Evolutionary conservation across 2,888 invertebrate species (phyloP).

Genomic region (Asteroscopus sphinx): DNA sequence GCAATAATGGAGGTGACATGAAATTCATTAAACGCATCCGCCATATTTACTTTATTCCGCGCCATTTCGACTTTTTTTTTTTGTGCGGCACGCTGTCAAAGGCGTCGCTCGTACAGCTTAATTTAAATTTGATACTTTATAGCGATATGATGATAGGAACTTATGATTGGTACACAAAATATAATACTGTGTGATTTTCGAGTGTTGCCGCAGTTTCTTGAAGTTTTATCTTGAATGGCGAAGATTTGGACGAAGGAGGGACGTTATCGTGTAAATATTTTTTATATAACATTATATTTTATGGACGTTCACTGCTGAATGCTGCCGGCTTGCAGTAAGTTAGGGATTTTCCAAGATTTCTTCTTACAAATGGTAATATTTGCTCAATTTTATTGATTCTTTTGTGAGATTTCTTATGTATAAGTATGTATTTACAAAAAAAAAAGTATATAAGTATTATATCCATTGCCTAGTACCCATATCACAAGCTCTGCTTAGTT

Average conservation of each 20-base stretch:
- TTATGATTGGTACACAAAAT: constrained; percentile 55
- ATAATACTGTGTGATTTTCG: constrained; percentile 32
- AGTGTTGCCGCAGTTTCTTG: constrained; percentile 35
- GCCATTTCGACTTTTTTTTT: constrained; percentile 52
- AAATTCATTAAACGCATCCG: constrained; percentile 68
- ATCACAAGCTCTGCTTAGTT: no score
- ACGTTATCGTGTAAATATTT: constrained; percentile 41
- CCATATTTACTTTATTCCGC: constrained; percentile 57
- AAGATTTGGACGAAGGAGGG: constrained; percentile 35
- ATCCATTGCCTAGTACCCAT: no score
- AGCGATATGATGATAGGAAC: constrained; percentile 60
- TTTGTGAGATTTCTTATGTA: constrained; percentile 2
- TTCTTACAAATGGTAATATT: not conserved
- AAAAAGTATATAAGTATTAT: no score
- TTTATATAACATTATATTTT: constrained; percentile 24
- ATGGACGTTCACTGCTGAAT: constrained; percentile 25
- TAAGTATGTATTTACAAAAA: no score
- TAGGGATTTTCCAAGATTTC: constrained; percentile 12
- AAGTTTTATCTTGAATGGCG: constrained; percentile 52
- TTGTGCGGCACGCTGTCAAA: constrained; percentile 55
- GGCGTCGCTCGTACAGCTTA: constrained; percentile 66
- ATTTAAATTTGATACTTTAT: constrained; percentile 73
- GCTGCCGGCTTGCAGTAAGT: constrained; percentile 24
- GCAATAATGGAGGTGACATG: constrained; percentile 66
- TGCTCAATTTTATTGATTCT: not conserved